Evolutionary conservation across 2,888 invertebrate genomes (phyloP).

Genomic region (Seira ritae): DNA sequence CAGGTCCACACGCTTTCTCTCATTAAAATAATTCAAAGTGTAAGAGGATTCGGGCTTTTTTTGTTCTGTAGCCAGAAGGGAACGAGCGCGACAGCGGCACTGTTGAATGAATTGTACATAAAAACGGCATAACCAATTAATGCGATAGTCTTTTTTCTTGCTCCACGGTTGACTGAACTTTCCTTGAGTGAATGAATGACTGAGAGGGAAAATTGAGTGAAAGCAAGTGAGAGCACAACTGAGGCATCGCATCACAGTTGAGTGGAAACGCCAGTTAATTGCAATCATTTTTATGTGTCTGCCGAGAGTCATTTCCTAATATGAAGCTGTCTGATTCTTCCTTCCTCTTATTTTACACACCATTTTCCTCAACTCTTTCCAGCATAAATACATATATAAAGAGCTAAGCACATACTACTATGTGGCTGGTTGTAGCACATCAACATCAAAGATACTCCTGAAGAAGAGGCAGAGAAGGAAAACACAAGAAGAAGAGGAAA

Average conservation of each 20-base stretch:
- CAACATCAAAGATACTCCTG: constrained; percentile 23
- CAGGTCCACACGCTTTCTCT: too few relatives aligned
- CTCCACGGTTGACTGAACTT: constrained; percentile 42
- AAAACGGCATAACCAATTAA: constrained; percentile 68
- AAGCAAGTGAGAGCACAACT: constrained; percentile 36
- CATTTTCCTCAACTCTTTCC: constrained; percentile 51
- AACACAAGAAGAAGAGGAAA: constrained; percentile 18
- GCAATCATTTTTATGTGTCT: constrained; percentile 74
- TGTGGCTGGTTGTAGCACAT: constrained; percentile 16
- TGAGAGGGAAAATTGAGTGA: constrained; percentile 33
- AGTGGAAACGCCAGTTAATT: constrained; percentile 72
- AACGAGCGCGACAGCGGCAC: background rate
- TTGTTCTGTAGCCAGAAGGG: background rate
- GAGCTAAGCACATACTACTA: constrained; percentile 4
- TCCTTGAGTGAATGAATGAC: constrained; percentile 29
- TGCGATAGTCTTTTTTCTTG: constrained; percentile 43
- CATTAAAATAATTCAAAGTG: too few relatives aligned
- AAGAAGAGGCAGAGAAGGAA: constrained; percentile 5
- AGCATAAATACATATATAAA: too few relatives aligned
- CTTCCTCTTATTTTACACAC: constrained; percentile 65
- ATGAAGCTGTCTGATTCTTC: constrained; percentile 71
- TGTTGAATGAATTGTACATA: constrained; percentile 16
- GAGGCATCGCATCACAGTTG: background rate
- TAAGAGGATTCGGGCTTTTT: too few relatives aligned
- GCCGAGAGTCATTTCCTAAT: constrained; percentile 73